Base-by-base conservation (phyloP, 2,888 invertebrate genomes). In the Athetis lepigone region DNA sequence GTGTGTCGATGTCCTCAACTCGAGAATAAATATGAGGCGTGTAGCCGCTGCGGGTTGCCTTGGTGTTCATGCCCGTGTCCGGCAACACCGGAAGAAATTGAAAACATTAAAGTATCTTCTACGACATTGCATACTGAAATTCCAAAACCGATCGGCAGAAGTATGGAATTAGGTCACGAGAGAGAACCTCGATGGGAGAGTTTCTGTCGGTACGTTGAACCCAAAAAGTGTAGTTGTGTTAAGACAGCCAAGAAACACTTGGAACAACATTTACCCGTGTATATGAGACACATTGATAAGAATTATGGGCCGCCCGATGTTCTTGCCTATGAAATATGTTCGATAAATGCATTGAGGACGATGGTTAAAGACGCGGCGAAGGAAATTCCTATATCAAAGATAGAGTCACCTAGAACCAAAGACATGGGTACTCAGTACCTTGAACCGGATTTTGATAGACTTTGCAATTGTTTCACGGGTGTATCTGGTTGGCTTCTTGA, bases 131-230 rank as follows among this genome's bases (percentile, higher is more conserved):
- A 1, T 0, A 7, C 5, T n/a, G 27, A 11, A 16, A 88, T 39
- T 72, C 86, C 23, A n/a, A n/a, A n/a, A 77, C 90, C 6, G 86
- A 91, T 78, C 88, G 86, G 68, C 88, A 91, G 72, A 92, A 90
- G 46, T 77, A 92, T 25, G 91, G 92, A 11, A 70, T 70, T 92
- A 25, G 45, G 65, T 11, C 90, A 91, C 52, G 84, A 88, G 65
- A 87, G 90, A 16, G 90, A 92, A 75, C 93, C 94, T 2, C 92
- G 92, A 82, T 90, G 87, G 86, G 87, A 90, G 2, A 91, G 89
- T 55, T 94, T 90, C 70, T 76, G 91, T 45, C 64, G 87, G 37
- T 89, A 85, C 52, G 64, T 92, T 1, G 64, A 81, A 36, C 86
- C 93, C 2, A 85, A 75, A 43, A 85, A 74, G 54, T 94, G 93